Base-by-base conservation (phyloP, 1,140 invertebrate species). In the Oscheius sp. region DNA sequence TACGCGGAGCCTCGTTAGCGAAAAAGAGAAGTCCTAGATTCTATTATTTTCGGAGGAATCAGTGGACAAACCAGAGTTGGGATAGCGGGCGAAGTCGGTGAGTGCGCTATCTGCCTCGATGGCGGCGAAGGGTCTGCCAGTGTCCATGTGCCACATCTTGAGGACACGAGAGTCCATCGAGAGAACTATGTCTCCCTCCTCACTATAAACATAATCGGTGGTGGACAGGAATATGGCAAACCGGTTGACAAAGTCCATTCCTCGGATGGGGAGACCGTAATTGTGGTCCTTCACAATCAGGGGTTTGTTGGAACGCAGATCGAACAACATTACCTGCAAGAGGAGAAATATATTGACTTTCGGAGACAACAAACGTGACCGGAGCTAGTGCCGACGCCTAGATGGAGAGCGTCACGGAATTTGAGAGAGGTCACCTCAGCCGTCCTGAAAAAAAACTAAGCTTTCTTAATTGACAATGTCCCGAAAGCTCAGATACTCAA, bases 121-220 rank as follows among this genome's bases (percentile, higher is more conserved):
- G 45, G 93, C 92, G 42, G 94, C 95, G 79, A 91, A 94, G 65
- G 94, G 88, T 87, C 94, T 93, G 18, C 94, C 94, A 91, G 93
- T 91, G 83, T 93, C 89, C 84, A 91, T 90, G 79, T 97, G 89
- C 95, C 96, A 99, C 79, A 99, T 90, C 87, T 97, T 97, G 0
- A 98, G 86, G 52, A 94, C 90, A 77, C 91, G 91, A 70, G 89
- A 88, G 86, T 99, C 95, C 90, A 97, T 91, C 7, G 94, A 95
- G 76, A 93, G 90, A 63, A 97, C 90, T 74, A 93, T 87, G 83
- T 93, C 89, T 76, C 88, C 85, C 69, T 89, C 86, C 23, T 64
- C 69, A 46, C 69, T 49, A 32, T 7, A 72, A 69, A 46, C 49
- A 13, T 67, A 49, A 20, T 67, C 65, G 20, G 65, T 32, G 13